These are phyloP conservation scores for Pipistrellus kuhlii DNA, from an alignment of 2,797 vertebrate genomes.

Conservation along the genomic window DNA sequence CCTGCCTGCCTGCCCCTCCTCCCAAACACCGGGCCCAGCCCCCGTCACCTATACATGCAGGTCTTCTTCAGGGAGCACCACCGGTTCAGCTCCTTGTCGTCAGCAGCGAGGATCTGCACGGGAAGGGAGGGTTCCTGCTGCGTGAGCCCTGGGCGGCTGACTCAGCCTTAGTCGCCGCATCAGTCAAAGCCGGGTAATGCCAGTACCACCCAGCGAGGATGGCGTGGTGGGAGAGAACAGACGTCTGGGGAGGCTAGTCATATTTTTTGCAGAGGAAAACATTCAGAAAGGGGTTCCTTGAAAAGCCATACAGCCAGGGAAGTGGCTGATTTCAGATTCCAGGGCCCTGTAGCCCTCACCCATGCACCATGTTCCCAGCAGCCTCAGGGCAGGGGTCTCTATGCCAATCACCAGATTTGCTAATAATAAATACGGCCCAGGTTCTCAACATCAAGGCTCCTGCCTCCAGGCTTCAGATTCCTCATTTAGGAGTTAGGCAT, in stretches of 20 bases:
- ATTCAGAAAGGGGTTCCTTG: neutral
- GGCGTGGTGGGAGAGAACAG: neutral
- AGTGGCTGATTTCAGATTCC: neutral
- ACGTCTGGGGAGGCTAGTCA: neutral
- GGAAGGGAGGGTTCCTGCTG: neutral
- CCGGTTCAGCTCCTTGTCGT: constrained; percentile 94
- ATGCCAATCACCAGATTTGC: neutral
- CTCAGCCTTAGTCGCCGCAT: neutral
- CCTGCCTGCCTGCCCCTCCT: accelerated
- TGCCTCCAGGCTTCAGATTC: neutral
- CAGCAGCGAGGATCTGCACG: constrained; percentile 89
- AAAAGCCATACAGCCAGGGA: neutral
- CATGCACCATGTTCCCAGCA: neutral
- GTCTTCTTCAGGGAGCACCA: constrained; percentile 96
- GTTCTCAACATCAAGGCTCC: neutral
- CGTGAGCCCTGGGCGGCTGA: accelerated
- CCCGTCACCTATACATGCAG: constrained; percentile 94
- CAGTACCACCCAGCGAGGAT: neutral
- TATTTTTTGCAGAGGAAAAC: neutral
- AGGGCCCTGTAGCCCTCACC: neutral
- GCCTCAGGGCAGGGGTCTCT: neutral
- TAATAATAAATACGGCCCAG: neutral
- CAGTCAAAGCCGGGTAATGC: neutral
- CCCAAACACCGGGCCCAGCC: accelerated
- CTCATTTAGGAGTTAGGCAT: neutral